Conservation (phyloP, 1,140 invertebrate genomes). For the Polypedilum vanderplanki region DNA sequence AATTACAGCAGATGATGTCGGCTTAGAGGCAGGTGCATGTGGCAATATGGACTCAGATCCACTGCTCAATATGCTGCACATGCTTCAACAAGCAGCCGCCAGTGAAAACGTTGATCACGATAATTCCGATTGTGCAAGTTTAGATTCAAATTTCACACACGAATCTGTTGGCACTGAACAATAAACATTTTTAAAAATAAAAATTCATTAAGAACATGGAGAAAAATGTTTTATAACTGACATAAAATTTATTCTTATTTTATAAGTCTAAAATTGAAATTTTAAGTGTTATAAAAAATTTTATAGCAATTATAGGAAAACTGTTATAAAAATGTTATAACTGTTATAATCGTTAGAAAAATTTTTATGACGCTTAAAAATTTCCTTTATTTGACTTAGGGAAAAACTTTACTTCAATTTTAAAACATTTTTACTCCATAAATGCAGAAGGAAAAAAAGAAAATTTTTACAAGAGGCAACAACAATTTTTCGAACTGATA, state of each 20-base stretch:
- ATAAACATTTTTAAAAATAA: neutral
- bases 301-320: too few relatives aligned
- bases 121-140: conserved; percentile 64
- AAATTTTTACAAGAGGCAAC: conserved; percentile 5
- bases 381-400: too few relatives aligned
- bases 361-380: too few relatives aligned
- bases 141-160: conserved; percentile 63
- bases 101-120: conserved; percentile 78
- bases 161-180: conserved; percentile 50
- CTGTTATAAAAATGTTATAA: too few relatives aligned
- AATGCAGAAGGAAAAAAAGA: neutral
- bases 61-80: conserved; percentile 84
- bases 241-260: too few relatives aligned
- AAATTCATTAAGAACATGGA: too few relatives aligned
- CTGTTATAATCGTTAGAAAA: too few relatives aligned
- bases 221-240: too few relatives aligned
- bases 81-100: conserved; percentile 88
- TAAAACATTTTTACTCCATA: too few relatives aligned
- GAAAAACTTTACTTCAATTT: too few relatives aligned
- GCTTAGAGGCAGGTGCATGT: conserved; percentile 49
- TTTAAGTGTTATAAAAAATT: too few relatives aligned
- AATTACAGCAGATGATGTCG: conserved; percentile 54
- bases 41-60: conserved; percentile 46
- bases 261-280: too few relatives aligned
- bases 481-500: conserved; percentile 7